Evolutionary conservation across 2,113 vertebrate species (phyloP), one percentile per base, ranked within the genome.

Genomic region (Prunella fulvescens): DNA sequence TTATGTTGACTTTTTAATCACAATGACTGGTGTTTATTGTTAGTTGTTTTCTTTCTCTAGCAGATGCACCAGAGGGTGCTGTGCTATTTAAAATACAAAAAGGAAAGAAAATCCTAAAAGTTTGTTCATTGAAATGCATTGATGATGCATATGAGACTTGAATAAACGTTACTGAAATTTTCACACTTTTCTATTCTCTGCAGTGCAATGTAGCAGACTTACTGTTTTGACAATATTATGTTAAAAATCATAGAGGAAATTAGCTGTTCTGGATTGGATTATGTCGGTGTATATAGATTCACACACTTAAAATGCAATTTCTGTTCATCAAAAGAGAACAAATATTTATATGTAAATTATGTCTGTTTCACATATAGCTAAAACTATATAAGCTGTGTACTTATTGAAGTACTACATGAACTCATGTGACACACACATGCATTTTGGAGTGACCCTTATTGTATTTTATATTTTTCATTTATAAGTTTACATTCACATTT

Each of bases 41-140:
- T 85, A 56, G 45, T 97, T 97, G 79, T 93, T 96, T 92, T 81
- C 90, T 81, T 86, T 94, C 85, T 94, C 66, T 78, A 91, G 40
- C 53, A 95, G 76, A 93, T 97, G 95, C 97, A 98, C 96, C 97
- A 98, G 98, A 97, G 97, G 97, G 97, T 97, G 97, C 97, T 98
- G 12, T 98, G 94, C 89, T 97, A 88, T 97, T 97, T 97, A 76
- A 84, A 97, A 84, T 94, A 93, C 28, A 86, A 94, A 88, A 94
- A 44, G 20, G 14, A 80, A 82, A 61, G 37, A 74, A 86, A 90
- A 88, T 74, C 7, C 57, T 69, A 37, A 81, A 71, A 87, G 42
- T 26, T 67, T 12, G 72, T 87, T 87, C 6, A 35, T 25, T 82
- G 28, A 57, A 76, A 50, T 60, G 45, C 15, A 45, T 22, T 80